phyloP scores from a whole-genome alignment of 2,113 vertebrate genomes.

The Campylomormyrus numenius region DNA sequence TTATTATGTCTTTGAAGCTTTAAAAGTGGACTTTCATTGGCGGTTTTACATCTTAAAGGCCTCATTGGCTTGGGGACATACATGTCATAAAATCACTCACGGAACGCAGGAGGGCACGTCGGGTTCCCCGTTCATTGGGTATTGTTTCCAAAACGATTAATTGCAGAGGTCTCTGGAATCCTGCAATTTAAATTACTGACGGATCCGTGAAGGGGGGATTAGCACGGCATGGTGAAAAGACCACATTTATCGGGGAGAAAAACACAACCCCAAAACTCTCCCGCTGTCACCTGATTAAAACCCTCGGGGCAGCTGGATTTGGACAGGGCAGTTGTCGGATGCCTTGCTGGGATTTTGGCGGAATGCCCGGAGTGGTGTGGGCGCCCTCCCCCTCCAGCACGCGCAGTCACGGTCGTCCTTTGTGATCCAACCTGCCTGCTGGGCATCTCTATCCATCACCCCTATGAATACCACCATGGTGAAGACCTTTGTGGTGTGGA shows the following conservation, averaged over 20 bases:
- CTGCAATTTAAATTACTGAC: constrained; percentile 8
- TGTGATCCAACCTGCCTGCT: constrained; percentile 22
- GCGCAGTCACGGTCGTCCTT: neutral
- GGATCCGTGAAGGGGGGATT: constrained; percentile 4
- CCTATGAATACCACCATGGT: neutral
- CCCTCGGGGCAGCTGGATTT: constrained; percentile 19
- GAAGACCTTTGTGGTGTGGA: constrained; percentile 12
- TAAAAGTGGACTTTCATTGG: neutral
- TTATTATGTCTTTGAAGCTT: neutral
- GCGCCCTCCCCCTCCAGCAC: neutral
- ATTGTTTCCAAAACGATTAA: neutral
- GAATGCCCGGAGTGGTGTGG: neutral
- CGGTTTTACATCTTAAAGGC: neutral
- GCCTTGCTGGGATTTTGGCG: constrained; percentile 4
- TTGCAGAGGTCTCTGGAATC: neutral
- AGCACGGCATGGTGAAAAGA: neutral
- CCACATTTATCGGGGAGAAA: neutral
- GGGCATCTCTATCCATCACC: constrained; percentile 12
- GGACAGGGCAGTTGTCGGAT: neutral
- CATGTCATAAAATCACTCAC: neutral
- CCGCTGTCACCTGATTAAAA: constrained; percentile 25
- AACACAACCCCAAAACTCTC: constrained; percentile 6
- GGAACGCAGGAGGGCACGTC: neutral
- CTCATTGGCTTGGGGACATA: neutral
- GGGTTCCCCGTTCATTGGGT: neutral